Evolutionary conservation across 2,113 vertebrate genomes (phyloP).

Genomic region (Elephantulus edwardii): DNA sequence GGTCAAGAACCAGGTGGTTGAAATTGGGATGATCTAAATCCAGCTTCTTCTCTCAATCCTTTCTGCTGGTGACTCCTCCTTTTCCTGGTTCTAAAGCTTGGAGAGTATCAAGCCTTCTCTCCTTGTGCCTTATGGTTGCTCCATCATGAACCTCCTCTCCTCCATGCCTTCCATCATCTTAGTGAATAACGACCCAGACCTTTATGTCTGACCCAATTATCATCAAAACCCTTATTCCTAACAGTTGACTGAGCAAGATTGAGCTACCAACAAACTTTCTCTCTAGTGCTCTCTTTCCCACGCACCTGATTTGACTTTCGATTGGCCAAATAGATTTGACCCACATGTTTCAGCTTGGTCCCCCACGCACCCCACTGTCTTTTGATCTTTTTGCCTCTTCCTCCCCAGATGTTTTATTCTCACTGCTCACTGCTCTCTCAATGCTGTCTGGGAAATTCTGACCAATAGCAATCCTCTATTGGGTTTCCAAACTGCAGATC

Average conservation of each 20-base stretch:
- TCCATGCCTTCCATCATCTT: not conserved
- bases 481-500: too few species aligned
- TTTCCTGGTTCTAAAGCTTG: not conserved
- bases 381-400: not conserved
- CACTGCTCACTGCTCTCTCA: too few species aligned
- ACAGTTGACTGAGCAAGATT: not conserved
- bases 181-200: not conserved
- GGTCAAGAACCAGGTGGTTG: not conserved
- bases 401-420: too few species aligned
- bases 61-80: not conserved
- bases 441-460: too few species aligned
- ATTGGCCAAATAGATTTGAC: not conserved
- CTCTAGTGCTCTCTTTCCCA: too few species aligned
- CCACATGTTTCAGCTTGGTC: not conserved
- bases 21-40: fast-evolving
- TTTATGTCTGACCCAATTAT: not conserved
- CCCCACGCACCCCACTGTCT: not conserved
- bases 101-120: not conserved
- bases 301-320: not conserved
- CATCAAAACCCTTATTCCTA: not conserved
- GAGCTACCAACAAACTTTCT: not conserved
- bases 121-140: too few species aligned
- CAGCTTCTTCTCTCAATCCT: not conserved
- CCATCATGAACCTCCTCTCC: not conserved
- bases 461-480: too few species aligned